Conservation (phyloP, 2,113 vertebrate genomes). For the Oxyruncus cristatus region DNA sequence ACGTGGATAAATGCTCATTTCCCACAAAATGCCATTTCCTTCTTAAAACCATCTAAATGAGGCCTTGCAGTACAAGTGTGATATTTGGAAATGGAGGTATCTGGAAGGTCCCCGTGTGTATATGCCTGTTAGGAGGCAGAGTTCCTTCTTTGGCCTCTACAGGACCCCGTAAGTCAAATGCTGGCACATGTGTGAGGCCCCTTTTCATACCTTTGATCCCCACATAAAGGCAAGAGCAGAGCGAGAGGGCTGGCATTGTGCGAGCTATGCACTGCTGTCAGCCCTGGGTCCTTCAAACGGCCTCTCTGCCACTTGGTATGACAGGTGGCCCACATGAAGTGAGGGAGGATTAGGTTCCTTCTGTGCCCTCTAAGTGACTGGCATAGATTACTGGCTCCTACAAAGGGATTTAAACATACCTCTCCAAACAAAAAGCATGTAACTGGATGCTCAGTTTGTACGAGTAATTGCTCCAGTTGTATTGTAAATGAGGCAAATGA, state of each 20-base stretch:
- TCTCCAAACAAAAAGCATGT: constrained; percentile 45
- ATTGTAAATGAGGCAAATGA: constrained; percentile 6
- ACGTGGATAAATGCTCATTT: not conserved
- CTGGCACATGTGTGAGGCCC: constrained; percentile 57
- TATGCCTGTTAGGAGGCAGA: constrained; percentile 28
- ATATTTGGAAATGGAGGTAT: not conserved
- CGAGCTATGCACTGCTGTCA: constrained; percentile 3
- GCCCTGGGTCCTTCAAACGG: constrained; percentile 28
- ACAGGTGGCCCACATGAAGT: constrained; percentile 40
- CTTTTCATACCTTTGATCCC: constrained; percentile 49
- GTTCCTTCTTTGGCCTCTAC: not conserved
- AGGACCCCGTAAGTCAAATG: constrained; percentile 44
- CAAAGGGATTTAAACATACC: constrained; percentile 49
- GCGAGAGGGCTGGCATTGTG: constrained; percentile 13
- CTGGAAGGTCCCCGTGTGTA: not conserved
- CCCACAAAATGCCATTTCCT: not conserved
- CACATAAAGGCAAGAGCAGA: not conserved
- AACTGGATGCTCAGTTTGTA: constrained; percentile 54
- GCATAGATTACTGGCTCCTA: constrained; percentile 38
- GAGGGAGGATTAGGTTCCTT: constrained; percentile 51
- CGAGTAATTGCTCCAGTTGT: constrained; percentile 16
- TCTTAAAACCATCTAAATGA: not conserved
- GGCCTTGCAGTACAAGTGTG: not conserved
- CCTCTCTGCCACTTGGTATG: constrained; percentile 24
- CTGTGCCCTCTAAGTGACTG: constrained; percentile 42